Evolutionary conservation across 2,888 invertebrate species (phyloP).

Genomic region (Tridacna crocea): DNA sequence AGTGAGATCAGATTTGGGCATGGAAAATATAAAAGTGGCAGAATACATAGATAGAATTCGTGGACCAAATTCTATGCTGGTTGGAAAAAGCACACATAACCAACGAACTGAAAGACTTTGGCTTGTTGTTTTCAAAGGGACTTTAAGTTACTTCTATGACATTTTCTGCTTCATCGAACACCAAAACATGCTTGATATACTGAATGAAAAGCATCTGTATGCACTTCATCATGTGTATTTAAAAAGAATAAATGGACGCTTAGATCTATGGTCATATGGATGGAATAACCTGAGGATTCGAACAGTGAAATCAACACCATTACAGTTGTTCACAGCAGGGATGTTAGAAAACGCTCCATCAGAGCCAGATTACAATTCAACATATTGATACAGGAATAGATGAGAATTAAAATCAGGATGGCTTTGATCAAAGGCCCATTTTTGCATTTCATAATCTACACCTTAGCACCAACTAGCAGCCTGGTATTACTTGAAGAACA

Average conservation of each 20-base stretch:
- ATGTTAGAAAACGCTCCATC: constrained; percentile 32
- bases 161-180: constrained; percentile 48
- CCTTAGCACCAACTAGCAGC: too few relatives aligned
- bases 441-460: too few relatives aligned
- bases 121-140: constrained; percentile 50
- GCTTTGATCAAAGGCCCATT: too few relatives aligned
- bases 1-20: constrained; percentile 44
- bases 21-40: constrained; percentile 41
- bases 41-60: constrained; percentile 38
- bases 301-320: constrained; percentile 33
- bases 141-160: constrained; percentile 42
- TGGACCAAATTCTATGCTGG: constrained; percentile 40
- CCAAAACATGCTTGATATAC: constrained; percentile 24
- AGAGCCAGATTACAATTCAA: too few relatives aligned
- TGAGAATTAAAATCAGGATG: too few relatives aligned
- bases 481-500: too few relatives aligned
- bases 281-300: constrained; percentile 46
- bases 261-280: constrained; percentile 32
- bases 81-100: constrained; percentile 40
- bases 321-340: constrained; percentile 28
- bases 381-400: too few relatives aligned
- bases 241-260: constrained; percentile 36
- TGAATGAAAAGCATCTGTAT: constrained; percentile 38
- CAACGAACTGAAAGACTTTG: constrained; percentile 40
- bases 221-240: constrained; percentile 41